phyloP scores from a whole-genome alignment of 2,888 invertebrate species.

The Sinopyrophorus schimmeli region DNA sequence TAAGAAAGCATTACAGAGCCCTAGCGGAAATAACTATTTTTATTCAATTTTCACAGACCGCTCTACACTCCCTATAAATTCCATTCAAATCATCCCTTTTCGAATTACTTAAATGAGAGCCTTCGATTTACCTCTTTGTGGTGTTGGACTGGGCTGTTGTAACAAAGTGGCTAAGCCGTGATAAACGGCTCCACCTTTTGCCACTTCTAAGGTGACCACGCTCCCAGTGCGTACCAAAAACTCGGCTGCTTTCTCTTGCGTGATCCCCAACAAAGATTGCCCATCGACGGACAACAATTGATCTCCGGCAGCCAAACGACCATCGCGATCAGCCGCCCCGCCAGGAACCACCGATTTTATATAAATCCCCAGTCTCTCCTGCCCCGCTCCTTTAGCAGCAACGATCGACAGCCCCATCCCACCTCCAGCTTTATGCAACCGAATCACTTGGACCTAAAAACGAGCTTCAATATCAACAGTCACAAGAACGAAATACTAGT shows the following conservation, averaged over 20 bases:
- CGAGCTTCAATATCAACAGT: slow-evolving; percentile 3
- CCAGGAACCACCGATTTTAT: slow-evolving; percentile 98
- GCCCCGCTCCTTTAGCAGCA: slow-evolving; percentile 77
- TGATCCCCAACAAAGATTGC: slow-evolving; percentile 74
- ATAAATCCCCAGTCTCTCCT: slow-evolving; percentile 85
- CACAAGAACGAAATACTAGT: slow-evolving; percentile 3
- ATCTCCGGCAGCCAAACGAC: slow-evolving; percentile 94
- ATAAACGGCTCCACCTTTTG: slow-evolving; percentile 96
- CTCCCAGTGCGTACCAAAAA: slow-evolving; percentile 93
- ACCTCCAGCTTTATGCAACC: slow-evolving; percentile 90
- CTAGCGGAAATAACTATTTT: too few species aligned
- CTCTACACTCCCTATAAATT: too few species aligned
- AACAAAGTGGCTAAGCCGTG: slow-evolving; percentile 93
- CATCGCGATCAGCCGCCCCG: slow-evolving; percentile 90
- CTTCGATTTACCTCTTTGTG: slow-evolving; percentile 75
- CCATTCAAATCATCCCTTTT: too few species aligned
- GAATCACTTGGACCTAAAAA: slow-evolving; percentile 71
- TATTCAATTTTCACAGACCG: too few species aligned
- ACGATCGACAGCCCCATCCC: slow-evolving; percentile 99
- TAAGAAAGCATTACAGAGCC: slow-evolving; percentile 26
- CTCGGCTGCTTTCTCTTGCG: slow-evolving; percentile 90
- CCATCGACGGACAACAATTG: slow-evolving; percentile 96
- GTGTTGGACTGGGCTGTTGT: slow-evolving; percentile 86
- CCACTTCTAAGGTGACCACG: slow-evolving; percentile 92
- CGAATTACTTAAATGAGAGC: too few species aligned